These are phyloP conservation scores for Eolophus roseicapilla DNA, from an alignment of 2,113 vertebrate genomes.

Conservation along the genomic window DNA sequence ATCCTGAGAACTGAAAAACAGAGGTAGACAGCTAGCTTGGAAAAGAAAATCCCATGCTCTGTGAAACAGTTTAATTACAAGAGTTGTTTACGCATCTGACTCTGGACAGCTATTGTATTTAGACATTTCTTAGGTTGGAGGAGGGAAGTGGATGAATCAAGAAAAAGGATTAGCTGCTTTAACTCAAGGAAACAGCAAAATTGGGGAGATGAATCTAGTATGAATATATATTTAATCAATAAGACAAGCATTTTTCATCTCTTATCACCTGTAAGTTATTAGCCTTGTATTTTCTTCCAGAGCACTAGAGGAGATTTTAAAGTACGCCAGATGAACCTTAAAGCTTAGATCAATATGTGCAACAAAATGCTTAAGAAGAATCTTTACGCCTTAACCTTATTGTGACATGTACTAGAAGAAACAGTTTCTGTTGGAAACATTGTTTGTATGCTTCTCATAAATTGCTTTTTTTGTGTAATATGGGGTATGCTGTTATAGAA, in stretches of 20 bases:
- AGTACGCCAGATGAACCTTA: background rate
- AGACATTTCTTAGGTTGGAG: background rate
- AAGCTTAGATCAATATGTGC: background rate
- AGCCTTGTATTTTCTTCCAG: background rate
- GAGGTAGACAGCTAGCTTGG: background rate
- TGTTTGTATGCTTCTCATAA: background rate
- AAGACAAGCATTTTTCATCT: background rate
- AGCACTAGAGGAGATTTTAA: background rate
- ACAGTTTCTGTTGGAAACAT: background rate
- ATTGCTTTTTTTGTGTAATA: background rate
- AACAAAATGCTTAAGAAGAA: background rate
- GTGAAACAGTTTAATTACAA: background rate
- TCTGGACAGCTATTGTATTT: background rate
- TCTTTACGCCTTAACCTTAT: background rate
- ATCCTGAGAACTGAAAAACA: background rate
- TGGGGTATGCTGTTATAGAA: background rate
- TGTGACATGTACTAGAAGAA: background rate
- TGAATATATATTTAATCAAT: background rate
- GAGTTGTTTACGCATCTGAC: background rate
- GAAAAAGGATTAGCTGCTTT: background rate
- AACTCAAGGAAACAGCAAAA: background rate
- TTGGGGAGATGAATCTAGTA: background rate
- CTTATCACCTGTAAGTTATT: background rate
- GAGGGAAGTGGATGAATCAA: background rate
- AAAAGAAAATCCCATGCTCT: background rate